phyloP scores from a whole-genome alignment of 2,888 invertebrate species.

The Napeogenes sylphis region DNA sequence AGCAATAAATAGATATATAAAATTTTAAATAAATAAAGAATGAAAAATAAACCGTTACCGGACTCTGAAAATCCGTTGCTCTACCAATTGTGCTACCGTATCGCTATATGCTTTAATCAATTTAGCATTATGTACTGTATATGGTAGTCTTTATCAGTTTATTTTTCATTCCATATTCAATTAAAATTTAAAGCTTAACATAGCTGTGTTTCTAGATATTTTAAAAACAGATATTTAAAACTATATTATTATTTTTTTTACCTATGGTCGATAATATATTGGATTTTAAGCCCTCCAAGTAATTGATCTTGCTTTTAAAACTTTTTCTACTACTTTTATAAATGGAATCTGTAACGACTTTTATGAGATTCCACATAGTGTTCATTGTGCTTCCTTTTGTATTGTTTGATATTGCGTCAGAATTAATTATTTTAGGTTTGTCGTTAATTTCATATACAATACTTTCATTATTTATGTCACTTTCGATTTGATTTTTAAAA shows the following conservation, averaged over 20 bases:
- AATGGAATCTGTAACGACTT: slow-evolving; percentile 61
- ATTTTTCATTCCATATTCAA: too few relatives aligned
- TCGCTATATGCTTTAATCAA: too few relatives aligned
- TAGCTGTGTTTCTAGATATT: too few relatives aligned
- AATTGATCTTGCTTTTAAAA: slow-evolving; percentile 75
- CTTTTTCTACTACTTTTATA: slow-evolving; percentile 58
- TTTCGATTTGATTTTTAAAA: background rate
- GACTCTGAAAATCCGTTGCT: too few relatives aligned
- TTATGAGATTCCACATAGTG: slow-evolving; percentile 54
- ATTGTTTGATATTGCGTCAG: slow-evolving; percentile 19
- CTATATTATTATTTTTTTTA: slow-evolving; percentile 50
- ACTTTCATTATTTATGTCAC: background rate
- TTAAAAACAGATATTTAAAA: too few relatives aligned
- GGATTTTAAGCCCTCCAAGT: slow-evolving; percentile 78
- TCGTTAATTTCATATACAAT: slow-evolving; percentile 15
- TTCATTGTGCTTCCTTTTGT: slow-evolving; percentile 47
- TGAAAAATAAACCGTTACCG: too few relatives aligned
- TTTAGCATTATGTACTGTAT: background rate
- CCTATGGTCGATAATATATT: slow-evolving; percentile 81
- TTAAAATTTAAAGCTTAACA: too few relatives aligned
- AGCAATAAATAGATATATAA: too few relatives aligned
- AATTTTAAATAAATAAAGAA: too few relatives aligned
- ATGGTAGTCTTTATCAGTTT: too few relatives aligned
- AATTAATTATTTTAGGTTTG: slow-evolving; percentile 9
- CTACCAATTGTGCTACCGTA: too few relatives aligned